These are phyloP conservation scores for Cephus nigrinus DNA, from an alignment of 2,888 invertebrate genomes.

Conservation along the genomic window DNA sequence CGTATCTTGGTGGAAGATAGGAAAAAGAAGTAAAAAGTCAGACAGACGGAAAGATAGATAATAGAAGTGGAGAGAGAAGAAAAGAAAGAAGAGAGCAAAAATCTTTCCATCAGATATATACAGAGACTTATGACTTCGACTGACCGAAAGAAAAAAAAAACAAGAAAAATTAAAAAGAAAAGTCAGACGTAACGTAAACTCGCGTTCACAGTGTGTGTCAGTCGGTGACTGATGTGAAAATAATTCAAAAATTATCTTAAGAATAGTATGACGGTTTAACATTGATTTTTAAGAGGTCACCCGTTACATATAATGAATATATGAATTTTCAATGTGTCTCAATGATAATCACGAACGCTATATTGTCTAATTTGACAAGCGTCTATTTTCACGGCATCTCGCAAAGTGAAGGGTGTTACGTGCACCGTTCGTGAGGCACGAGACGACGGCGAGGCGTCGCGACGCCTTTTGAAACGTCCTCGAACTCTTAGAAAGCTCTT, in stretches of 20 bases:
- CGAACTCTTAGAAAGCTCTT: background rate
- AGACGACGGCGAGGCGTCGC: constrained; percentile 1
- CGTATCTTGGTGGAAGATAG: background rate
- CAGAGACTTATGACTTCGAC: background rate
- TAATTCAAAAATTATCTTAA: background rate
- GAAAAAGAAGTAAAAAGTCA: background rate
- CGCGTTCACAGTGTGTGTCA: background rate
- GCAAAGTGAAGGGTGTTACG: background rate
- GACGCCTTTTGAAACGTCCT: constrained; percentile 17
- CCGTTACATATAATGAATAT: background rate
- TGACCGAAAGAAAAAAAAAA: background rate
- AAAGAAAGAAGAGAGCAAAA: background rate
- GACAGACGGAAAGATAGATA: background rate
- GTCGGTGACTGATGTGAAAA: background rate
- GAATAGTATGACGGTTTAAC: background rate
- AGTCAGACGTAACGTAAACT: background rate
- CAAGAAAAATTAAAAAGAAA: background rate
- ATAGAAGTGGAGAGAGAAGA: background rate
- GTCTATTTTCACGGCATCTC: background rate
- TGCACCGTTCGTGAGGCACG: background rate
- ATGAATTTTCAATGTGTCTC: background rate
- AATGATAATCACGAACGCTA: background rate
- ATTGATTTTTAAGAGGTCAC: background rate
- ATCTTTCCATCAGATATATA: background rate
- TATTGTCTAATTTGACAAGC: background rate